phyloP scores from a whole-genome alignment of 2,888 invertebrate genomes.

The Poecilobothrus nobilitatus region DNA sequence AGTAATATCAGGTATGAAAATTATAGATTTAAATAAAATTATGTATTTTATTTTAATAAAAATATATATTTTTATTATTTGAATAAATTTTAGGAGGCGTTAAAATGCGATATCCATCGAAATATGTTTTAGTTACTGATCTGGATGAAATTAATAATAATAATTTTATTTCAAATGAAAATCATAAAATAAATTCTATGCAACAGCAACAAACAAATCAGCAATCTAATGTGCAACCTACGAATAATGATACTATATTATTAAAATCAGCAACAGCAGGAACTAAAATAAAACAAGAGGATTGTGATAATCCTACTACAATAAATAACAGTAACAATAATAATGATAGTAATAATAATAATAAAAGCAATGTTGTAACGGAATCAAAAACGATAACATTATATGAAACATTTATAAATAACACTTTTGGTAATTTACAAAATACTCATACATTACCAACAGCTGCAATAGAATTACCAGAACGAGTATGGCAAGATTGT shows the following conservation, averaged over 20 bases:
- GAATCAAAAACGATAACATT: constrained; percentile 14
- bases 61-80: background rate
- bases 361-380: constrained; percentile 14
- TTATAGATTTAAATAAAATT: constrained; percentile 13
- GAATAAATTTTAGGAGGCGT: constrained; percentile 63
- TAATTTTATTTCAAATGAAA: constrained; percentile 38
- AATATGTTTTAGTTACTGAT: constrained; percentile 86
- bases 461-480: constrained; percentile 54
- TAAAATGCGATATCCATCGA: constrained; percentile 90
- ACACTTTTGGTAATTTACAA: constrained; percentile 38
- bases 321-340: too few relatives aligned
- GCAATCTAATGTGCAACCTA: constrained; percentile 17
- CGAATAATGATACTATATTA: constrained; percentile 26
- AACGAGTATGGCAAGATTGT: constrained; percentile 68
- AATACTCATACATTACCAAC: constrained; percentile 46
- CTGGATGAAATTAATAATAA: constrained; percentile 58
- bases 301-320: background rate
- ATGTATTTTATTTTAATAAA: constrained; percentile 6
- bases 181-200: constrained; percentile 29
- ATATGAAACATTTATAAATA: constrained; percentile 37
- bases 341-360: constrained; percentile 12
- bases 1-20: constrained; percentile 44
- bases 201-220: constrained; percentile 25
- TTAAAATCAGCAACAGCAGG: constrained; percentile 26
- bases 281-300: constrained; percentile 8